Evolutionary conservation across 2,113 vertebrate genomes (phyloP).

Genomic region (Australoheros scitulus): DNA sequence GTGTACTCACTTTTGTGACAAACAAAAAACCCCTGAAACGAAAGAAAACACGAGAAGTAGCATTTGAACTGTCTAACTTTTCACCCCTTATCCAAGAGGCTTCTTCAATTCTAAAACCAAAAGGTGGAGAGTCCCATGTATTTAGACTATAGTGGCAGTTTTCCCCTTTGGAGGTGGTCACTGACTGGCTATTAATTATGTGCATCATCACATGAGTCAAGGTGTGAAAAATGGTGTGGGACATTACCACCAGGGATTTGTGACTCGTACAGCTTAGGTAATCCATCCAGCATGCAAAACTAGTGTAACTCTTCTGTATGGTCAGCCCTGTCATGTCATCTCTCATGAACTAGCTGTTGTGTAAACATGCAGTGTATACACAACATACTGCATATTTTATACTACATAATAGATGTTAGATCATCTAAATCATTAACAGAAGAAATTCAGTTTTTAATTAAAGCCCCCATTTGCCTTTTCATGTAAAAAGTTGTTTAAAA

Average conservation of each 20-base stretch:
- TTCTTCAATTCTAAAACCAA: too few relatives aligned
- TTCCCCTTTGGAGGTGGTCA: too few relatives aligned
- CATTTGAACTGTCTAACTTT: too few relatives aligned
- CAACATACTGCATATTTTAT: neutral
- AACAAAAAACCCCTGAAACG: too few relatives aligned
- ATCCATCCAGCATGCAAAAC: neutral
- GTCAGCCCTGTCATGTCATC: neutral
- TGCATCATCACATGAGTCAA: too few relatives aligned
- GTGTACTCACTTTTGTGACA: too few relatives aligned
- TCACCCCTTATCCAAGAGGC: too few relatives aligned
- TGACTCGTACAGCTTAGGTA: neutral
- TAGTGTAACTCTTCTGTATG: neutral
- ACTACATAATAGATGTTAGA: neutral
- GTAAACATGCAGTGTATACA: neutral
- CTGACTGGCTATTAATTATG: too few relatives aligned
- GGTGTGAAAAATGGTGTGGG: too few relatives aligned
- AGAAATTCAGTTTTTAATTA: neutral
- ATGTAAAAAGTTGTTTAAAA: neutral
- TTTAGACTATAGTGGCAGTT: too few relatives aligned
- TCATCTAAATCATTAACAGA: neutral
- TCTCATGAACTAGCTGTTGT: neutral
- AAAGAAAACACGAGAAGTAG: neutral
- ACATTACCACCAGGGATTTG: too few relatives aligned
- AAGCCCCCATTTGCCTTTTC: neutral
- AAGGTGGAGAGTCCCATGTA: too few relatives aligned